Evolutionary conservation across 2,888 invertebrate genomes (phyloP), one percentile per base, ranked within the genome.

Genomic region (Sphaerophoria rueppellii): DNA sequence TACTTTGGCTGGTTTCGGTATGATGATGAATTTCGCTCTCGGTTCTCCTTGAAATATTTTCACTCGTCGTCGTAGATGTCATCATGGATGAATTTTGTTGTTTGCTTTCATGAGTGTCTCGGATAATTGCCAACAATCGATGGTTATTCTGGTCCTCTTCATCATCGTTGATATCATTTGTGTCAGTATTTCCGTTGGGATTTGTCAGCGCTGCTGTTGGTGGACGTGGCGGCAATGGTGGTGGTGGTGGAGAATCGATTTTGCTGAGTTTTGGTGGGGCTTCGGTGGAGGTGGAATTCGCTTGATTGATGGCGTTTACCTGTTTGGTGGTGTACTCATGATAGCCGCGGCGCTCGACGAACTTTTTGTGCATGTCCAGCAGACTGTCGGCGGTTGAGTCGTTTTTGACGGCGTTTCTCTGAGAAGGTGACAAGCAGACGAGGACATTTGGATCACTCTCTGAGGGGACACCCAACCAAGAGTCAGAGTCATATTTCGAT

Each of bases 391-490:
- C 93, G 87, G 94, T 94, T 52, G 61, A 78, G 86, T 79, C 78
- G 81, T 87, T 60, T 24, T 71, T 82, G 83, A 93, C 91, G 87
- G 93, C 92, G 37, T 89, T 89, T 60, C 92, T 92, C 89, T 96
- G 96, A 5, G 95, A 94, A 0, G 96, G 96, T 0, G 96, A 96
- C 11, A 96, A 92, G 88, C 95, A 96, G 6, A 95, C 92, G 74
- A 95, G 92, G 0, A 95, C 89, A 61, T 93, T 93, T 0, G 94
- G 94, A 88, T 95, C 94, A 43, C 92, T 91, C 81, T 93, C 92
- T 0, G 94, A 94, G 12, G 94, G 94, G 58, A 95, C 88, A 2
- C 94, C 95, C 82, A 94, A 92, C 95, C 95, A 95, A n/a, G 91
- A 88, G 57, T 90, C 89, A n/a, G 91, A 88, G 57, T 90, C 89